phyloP scores from a whole-genome alignment of 2,113 vertebrate species.

The Archocentrus centrarchus region DNA sequence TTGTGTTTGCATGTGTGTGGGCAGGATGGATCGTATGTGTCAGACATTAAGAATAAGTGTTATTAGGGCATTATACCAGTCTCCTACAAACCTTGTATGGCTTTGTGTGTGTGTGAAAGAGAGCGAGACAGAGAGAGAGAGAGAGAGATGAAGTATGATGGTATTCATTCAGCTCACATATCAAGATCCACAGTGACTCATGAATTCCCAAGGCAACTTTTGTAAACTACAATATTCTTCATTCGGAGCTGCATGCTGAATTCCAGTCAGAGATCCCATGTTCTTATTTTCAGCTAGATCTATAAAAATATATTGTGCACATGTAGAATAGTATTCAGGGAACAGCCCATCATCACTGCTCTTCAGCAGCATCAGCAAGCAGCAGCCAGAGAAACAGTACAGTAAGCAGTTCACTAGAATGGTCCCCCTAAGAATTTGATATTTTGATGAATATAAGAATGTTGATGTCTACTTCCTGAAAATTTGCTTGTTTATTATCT shows the following conservation, averaged over 20 bases:
- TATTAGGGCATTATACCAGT: background rate
- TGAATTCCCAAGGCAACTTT: background rate
- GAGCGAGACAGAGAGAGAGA: background rate
- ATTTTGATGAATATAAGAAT: no score
- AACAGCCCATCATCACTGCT: background rate
- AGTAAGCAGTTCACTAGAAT: conserved; percentile 7
- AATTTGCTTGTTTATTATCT: no score
- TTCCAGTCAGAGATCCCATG: background rate
- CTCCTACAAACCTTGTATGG: conserved; percentile 28
- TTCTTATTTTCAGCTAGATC: background rate
- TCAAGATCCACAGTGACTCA: conserved; percentile 12
- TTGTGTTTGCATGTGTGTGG: conserved; percentile 2
- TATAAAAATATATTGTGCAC: background rate
- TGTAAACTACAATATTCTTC: background rate
- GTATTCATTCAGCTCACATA: conserved; percentile 35
- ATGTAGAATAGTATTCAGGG: background rate
- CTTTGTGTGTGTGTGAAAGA: background rate
- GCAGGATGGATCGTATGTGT: background rate
- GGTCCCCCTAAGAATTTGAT: background rate
- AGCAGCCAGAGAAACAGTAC: conserved; percentile 6
- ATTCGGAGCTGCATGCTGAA: background rate
- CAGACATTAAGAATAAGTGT: background rate
- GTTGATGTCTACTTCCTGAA: no score
- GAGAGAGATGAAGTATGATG: background rate
- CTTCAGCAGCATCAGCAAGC: background rate